Evolutionary conservation across 2,797 vertebrate genomes (phyloP).

Genomic region (Chaunax sp.): DNA sequence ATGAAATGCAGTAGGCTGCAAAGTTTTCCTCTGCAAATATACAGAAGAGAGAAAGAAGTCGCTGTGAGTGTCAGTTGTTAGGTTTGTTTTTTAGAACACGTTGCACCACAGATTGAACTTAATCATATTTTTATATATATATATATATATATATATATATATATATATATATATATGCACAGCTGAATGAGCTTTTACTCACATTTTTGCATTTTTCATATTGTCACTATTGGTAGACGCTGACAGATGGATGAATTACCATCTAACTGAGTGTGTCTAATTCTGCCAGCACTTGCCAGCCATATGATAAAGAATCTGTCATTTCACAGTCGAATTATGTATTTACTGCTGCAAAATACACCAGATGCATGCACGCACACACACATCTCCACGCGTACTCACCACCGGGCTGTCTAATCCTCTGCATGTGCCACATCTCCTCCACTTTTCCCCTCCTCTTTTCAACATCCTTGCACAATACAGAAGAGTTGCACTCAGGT

Average conservation of each 20-base stretch:
- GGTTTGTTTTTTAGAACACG: constrained; percentile 30
- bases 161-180: too few relatives aligned
- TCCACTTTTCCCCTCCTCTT: constrained; percentile 67
- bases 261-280: constrained; percentile 45
- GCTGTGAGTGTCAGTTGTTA: constrained; percentile 30
- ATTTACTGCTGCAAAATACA: constrained; percentile 59
- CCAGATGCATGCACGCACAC: constrained; percentile 9
- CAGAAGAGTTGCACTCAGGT: constrained; percentile 75
- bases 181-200: not conserved
- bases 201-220: constrained; percentile 12
- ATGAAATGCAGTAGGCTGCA: constrained; percentile 72
- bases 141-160: too few relatives aligned
- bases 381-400: constrained; percentile 16
- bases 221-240: constrained; percentile 7
- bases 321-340: constrained; percentile 54
- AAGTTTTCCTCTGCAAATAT: constrained; percentile 58
- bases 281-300: constrained; percentile 46
- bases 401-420: constrained; percentile 40
- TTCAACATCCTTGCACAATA: constrained; percentile 79
- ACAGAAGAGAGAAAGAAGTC: constrained; percentile 52
- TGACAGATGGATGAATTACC: constrained; percentile 35
- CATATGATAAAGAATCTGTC: constrained; percentile 51
- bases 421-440: constrained; percentile 56
- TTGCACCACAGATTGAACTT: constrained; percentile 15
- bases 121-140: not conserved